Percentiles rank a stretch among this genome's conserved stretches.
These are phyloP conservation scores for Carabus problematicus DNA, from an alignment of 2,888 invertebrate genomes.

Conservation along the genomic window DNA sequence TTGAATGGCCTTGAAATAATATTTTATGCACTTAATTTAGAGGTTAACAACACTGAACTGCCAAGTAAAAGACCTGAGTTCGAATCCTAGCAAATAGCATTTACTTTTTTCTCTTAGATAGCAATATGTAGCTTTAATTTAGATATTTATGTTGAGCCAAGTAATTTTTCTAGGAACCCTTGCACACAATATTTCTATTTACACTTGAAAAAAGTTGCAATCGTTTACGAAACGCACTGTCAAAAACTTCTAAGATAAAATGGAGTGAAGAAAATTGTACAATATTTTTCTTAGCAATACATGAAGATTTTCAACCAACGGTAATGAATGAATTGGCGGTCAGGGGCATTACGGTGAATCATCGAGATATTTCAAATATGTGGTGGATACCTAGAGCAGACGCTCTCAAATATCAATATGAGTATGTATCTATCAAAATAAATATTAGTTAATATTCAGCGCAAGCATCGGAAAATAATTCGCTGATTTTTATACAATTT, in stretches of 20 bases:
- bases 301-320: constrained; percentile 46
- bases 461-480: not conserved
- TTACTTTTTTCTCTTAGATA: not conserved
- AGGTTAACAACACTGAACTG: too few species aligned
- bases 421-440: constrained; percentile 43
- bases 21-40: too few species aligned
- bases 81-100: not conserved
- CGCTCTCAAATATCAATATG: constrained; percentile 43
- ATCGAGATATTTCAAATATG: constrained; percentile 40
- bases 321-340: constrained; percentile 47
- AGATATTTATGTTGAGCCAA: not conserved
- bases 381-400: constrained; percentile 47
- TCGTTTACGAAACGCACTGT: constrained; percentile 48
- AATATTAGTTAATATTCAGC: too few species aligned
- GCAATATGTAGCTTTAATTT: not conserved
- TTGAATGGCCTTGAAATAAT: too few species aligned
- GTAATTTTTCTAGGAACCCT: constrained; percentile 4
- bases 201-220: constrained; percentile 49
- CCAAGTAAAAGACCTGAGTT: not conserved
- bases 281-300: constrained; percentile 49
- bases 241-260: constrained; percentile 50
- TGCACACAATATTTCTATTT: constrained; percentile 49
- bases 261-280: constrained; percentile 49
- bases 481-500: not conserved
- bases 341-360: constrained; percentile 36